A percentile compares a stretch with the other conserved stretches of the same genome.
These are phyloP conservation scores for Drosophila paranaensis DNA, from an alignment of 2,888 invertebrate species.

Conservation along the genomic window DNA sequence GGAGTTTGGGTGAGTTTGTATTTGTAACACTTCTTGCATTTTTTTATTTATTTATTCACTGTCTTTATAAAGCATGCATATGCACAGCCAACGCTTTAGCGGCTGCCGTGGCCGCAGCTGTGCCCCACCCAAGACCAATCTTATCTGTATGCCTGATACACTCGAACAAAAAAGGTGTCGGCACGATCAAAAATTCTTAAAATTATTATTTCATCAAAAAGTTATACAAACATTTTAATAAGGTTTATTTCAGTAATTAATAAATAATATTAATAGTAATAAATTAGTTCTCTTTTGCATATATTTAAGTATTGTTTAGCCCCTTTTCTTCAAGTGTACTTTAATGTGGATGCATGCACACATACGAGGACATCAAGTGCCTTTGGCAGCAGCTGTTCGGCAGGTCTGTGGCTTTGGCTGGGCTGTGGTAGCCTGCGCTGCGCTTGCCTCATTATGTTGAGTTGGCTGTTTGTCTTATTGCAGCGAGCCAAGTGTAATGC, in stretches of 20 bases:
- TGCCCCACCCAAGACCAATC: conserved; percentile 19
- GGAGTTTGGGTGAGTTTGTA: conserved; percentile 52
- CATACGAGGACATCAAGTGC: conserved; percentile 50
- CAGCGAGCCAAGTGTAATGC: conserved; percentile 19
- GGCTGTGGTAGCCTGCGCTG: conserved; percentile 38
- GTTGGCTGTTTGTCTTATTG: conserved; percentile 48
- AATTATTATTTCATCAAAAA: no score
- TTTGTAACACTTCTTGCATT: conserved; percentile 77
- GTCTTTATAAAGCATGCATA: conserved; percentile 58
- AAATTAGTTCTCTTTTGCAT: no score
- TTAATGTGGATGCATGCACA: neutral
- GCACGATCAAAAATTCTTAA: neutral
- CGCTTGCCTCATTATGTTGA: conserved; percentile 62
- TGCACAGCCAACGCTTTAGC: conserved; percentile 32
- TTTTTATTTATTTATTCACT: conserved; percentile 49
- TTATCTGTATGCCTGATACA: conserved; percentile 18
- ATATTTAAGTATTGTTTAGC: no score
- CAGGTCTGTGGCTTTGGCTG: conserved; percentile 50
- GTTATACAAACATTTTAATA: no score
- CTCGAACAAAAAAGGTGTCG: neutral
- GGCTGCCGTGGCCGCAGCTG: conserved; percentile 29
- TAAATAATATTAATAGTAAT: no score
- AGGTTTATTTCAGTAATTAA: no score
- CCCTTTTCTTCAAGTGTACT: conserved; percentile 1
- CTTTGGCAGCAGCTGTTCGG: conserved; percentile 62